phyloP scores from a whole-genome alignment of 2,113 vertebrate genomes.

The Sinocyclocheilus maitianheensis region DNA sequence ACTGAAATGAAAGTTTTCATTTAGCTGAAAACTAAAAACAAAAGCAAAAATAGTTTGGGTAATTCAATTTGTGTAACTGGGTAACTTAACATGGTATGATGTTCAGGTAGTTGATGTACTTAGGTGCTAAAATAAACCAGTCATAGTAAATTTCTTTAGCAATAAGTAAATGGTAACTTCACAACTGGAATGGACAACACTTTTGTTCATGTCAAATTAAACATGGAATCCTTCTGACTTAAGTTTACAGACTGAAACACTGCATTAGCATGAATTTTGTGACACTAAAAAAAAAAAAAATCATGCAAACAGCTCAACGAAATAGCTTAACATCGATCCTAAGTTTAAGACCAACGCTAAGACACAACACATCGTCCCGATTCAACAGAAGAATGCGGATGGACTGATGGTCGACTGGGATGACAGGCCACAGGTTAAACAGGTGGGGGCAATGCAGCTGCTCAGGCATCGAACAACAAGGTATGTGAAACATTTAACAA shows the following conservation, averaged over 20 bases:
- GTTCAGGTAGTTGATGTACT: neutral
- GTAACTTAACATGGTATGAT: neutral
- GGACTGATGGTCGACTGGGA: neutral
- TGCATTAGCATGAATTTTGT: neutral
- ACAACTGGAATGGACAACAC: neutral
- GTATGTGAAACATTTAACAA: conserved; percentile 62
- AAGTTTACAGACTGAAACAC: neutral
- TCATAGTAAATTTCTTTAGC: neutral
- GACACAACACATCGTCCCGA: neutral
- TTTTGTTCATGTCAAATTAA: neutral
- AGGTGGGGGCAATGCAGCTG: conserved; percentile 50
- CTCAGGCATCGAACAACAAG: conserved; percentile 53
- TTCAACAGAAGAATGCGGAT: neutral
- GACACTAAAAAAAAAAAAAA: too few relatives aligned
- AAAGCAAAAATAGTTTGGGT: neutral
- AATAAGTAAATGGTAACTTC: neutral
- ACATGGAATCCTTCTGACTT: neutral
- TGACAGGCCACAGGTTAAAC: conserved; percentile 23
- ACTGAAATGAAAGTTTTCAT: too few relatives aligned
- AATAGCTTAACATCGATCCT: neutral
- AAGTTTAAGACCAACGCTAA: neutral
- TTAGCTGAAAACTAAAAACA: neutral
- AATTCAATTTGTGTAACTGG: neutral
- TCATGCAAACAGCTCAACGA: too few relatives aligned
- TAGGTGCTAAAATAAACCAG: neutral